Percentiles rank a stretch among this genome's conserved stretches.
Conservation (phyloP, 1,140 invertebrate species). For the Rhizoglyphus robini region DNA sequence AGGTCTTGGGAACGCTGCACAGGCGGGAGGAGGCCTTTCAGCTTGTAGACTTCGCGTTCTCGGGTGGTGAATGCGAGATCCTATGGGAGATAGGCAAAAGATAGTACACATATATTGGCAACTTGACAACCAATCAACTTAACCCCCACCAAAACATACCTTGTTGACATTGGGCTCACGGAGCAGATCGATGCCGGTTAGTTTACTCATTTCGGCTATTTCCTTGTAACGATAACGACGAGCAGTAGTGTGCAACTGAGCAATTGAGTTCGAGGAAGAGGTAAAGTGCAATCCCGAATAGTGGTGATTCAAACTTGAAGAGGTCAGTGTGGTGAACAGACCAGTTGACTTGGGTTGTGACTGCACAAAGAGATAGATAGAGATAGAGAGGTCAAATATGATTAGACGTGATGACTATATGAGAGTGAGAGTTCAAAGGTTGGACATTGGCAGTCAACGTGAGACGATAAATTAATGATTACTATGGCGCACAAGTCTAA, state of each 20-base stretch:
- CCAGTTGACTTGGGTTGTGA: no score
- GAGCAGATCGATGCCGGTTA: conserved; percentile 10
- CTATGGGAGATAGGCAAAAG: conserved; percentile 22
- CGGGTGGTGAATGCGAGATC: conserved; percentile 29
- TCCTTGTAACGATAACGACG: background rate
- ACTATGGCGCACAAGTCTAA: no score
- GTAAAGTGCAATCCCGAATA: background rate
- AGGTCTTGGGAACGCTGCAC: conserved; percentile 27
- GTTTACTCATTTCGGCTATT: background rate
- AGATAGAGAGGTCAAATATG: no score
- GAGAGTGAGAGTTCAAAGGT: no score
- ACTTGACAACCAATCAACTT: background rate
- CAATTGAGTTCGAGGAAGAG: background rate
- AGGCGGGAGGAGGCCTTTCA: conserved; percentile 32
- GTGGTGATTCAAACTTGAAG: no score
- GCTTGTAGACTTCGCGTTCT: conserved; percentile 29
- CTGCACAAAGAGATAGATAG: no score
- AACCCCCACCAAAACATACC: background rate
- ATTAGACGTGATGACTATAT: no score
- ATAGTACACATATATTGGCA: conserved; percentile 3
- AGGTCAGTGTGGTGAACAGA: no score
- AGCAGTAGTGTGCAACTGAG: background rate
- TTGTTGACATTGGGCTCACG: conserved; percentile 19
- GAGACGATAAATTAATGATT: no score
- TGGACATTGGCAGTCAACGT: no score